Percentiles rank a stretch among this genome's conserved stretches.
Conservation (phyloP, 2,888 invertebrate genomes). For the Agrypnus murinus region DNA sequence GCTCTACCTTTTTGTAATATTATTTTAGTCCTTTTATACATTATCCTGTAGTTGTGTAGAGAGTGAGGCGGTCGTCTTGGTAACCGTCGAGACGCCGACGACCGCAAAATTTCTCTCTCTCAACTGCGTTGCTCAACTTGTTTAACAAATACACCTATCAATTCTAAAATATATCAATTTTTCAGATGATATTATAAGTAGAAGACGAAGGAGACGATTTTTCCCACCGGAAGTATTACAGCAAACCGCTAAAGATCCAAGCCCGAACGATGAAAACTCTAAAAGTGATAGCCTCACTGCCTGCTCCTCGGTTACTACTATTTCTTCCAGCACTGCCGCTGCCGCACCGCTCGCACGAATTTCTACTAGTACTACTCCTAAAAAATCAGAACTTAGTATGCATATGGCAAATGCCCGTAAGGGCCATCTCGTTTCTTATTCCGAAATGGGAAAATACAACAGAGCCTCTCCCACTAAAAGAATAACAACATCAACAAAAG, state of each 20-base stretch:
- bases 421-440: slow-evolving; percentile 61
- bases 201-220: slow-evolving; percentile 64
- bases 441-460: slow-evolving; percentile 63
- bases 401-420: slow-evolving; percentile 71
- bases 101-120: not conserved
- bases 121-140: slow-evolving; percentile 2
- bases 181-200: slow-evolving; percentile 63
- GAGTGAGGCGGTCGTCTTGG: slow-evolving; percentile 40
- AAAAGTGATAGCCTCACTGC: slow-evolving; percentile 60
- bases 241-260: slow-evolving; percentile 53
- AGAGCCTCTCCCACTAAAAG: slow-evolving; percentile 41
- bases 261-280: slow-evolving; percentile 51
- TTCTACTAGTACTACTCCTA: slow-evolving; percentile 56
- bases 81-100: slow-evolving; percentile 53
- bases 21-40: slow-evolving; percentile 5
- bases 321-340: slow-evolving; percentile 63
- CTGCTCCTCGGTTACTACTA: slow-evolving; percentile 58
- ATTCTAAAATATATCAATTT: slow-evolving; percentile 32
- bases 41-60: slow-evolving; percentile 12
- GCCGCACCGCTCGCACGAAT: slow-evolving; percentile 41
- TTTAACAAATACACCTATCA: slow-evolving; percentile 12
- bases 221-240: slow-evolving; percentile 65
- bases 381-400: slow-evolving; percentile 66
- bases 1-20: too few species aligned
- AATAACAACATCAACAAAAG: too few species aligned